Evolutionary conservation across 2,113 vertebrate genomes (phyloP).

Genomic region (Hassar affinis): DNA sequence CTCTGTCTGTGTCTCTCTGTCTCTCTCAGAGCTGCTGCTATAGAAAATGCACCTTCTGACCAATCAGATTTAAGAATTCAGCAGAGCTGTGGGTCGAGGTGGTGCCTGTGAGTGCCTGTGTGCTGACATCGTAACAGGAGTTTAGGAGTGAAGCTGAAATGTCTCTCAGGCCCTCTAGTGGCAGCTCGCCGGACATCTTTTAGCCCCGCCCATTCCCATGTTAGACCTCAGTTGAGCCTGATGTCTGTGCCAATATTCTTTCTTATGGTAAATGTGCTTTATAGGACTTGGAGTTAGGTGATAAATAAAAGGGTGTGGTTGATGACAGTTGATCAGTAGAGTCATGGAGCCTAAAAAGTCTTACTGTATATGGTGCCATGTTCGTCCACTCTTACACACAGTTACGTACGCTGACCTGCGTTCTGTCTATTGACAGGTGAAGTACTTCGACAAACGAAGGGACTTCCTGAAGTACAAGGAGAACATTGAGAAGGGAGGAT

Average conservation of each 20-base stretch:
- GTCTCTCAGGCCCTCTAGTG: background rate
- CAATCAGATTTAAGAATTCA: background rate
- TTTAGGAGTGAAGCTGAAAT: background rate
- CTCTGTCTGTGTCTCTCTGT: no score
- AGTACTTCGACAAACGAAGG: conserved; percentile 89
- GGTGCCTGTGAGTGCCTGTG: no score
- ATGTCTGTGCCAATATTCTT: background rate
- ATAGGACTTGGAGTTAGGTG: background rate
- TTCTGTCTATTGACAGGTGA: conserved; percentile 76
- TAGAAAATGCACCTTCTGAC: background rate
- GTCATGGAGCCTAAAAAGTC: no score
- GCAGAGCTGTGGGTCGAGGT: background rate
- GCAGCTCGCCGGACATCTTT: no score
- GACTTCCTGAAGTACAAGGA: conserved; percentile 91
- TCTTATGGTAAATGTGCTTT: background rate
- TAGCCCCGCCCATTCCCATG: no score
- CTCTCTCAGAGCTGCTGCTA: background rate
- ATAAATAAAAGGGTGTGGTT: no score
- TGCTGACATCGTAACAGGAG: no score
- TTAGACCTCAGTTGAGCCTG: background rate
- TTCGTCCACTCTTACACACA: background rate
- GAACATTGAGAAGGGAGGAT: conserved; percentile 79
- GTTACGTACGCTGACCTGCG: background rate
- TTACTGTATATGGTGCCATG: no score
- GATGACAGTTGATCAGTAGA: no score